These are phyloP conservation scores for Elegia similella DNA, from an alignment of 2,888 invertebrate genomes.

Conservation along the genomic window DNA sequence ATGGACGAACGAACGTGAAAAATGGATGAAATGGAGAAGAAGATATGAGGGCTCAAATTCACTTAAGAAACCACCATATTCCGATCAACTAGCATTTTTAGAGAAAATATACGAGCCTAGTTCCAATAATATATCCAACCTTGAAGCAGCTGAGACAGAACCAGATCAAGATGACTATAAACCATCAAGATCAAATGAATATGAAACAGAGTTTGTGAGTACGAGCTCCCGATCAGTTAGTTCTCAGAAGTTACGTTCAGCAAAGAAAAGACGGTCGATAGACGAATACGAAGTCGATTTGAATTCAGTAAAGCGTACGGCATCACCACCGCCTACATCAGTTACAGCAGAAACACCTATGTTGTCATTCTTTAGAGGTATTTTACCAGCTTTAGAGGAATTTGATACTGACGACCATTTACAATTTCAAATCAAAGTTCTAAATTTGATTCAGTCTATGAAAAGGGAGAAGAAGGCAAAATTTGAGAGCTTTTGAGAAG, in stretches of 20 bases:
- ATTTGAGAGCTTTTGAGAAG: neutral
- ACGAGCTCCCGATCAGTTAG: neutral
- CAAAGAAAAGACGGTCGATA: neutral
- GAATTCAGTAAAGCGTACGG: neutral
- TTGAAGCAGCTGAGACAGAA: neutral
- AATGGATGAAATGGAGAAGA: slow-evolving; percentile 17
- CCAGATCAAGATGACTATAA: slow-evolving; percentile 1
- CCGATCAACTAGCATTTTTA: slow-evolving; percentile 6
- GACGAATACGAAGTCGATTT: slow-evolving; percentile 4
- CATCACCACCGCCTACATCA: neutral
- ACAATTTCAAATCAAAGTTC: slow-evolving; percentile 6
- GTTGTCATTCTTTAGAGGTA: slow-evolving; percentile 13
- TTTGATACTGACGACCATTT: slow-evolving; percentile 6
- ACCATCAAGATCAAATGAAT: neutral
- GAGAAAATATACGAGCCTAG: slow-evolving; percentile 12
- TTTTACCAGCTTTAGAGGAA: slow-evolving; percentile 12
- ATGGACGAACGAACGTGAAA: slow-evolving; percentile 16
- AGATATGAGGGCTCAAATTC: slow-evolving; percentile 7
- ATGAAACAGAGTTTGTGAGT: slow-evolving; percentile 7
- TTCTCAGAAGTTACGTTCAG: neutral
- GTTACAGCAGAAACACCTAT: neutral
- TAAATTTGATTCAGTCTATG: slow-evolving; percentile 10
- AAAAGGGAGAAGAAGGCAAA: slow-evolving; percentile 8
- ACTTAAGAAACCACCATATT: neutral
- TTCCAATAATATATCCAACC: neutral